Evolutionary conservation across 2,113 vertebrate species (phyloP).

Genomic region (Ia io): DNA sequence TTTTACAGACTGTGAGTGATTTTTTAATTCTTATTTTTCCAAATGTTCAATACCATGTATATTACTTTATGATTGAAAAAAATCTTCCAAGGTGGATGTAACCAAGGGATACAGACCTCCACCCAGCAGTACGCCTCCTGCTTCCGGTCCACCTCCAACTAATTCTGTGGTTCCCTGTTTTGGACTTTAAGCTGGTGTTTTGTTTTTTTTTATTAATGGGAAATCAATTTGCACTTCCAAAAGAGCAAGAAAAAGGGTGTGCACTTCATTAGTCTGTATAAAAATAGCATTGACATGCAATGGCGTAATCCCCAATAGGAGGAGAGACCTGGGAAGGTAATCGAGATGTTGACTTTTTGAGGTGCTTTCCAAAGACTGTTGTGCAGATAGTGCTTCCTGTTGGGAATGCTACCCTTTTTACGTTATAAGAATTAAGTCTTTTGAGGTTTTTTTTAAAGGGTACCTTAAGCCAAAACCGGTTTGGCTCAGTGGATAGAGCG

Average conservation of each 20-base stretch:
- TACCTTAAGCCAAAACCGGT: too few species aligned
- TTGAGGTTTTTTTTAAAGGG: too few species aligned
- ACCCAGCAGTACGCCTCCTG: not conserved
- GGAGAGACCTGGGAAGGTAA: not conserved
- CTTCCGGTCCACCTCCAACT: not conserved
- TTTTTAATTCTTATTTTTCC: not conserved
- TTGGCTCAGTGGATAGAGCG: too few species aligned
- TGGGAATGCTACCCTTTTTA: not conserved
- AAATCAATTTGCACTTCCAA: conserved; percentile 53
- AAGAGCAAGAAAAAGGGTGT: not conserved
- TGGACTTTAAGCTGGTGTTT: conserved; percentile 38
- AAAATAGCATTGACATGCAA: conserved; percentile 52
- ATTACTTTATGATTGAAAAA: not conserved
- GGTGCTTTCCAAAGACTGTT: not conserved
- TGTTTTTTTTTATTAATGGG: conserved; percentile 49
- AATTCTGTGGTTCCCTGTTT: not conserved
- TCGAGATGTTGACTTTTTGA: not conserved
- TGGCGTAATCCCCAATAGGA: not conserved
- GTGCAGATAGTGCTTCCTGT: not conserved
- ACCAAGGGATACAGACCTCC: not conserved
- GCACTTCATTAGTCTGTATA: conserved; percentile 11
- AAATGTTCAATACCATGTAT: not conserved
- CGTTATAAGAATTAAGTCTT: not conserved
- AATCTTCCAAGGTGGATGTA: not conserved
- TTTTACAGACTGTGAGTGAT: not conserved